Percentiles rank a stretch among this genome's conserved stretches.
These are phyloP conservation scores for Notodonta dromedarius DNA, from an alignment of 2,888 invertebrate genomes.

Conservation along the genomic window DNA sequence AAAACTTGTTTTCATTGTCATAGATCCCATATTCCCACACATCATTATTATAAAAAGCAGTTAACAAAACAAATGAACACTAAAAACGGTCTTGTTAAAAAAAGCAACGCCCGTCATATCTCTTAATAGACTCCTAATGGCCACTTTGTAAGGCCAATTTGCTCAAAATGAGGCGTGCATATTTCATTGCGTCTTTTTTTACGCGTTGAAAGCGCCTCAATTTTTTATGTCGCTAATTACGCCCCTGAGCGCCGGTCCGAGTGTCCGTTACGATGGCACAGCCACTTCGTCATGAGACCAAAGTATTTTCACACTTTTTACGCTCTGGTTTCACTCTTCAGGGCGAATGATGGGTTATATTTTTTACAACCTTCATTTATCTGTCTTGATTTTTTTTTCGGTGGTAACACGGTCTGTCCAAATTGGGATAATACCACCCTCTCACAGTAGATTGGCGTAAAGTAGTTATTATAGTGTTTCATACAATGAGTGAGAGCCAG, in stretches of 20 bases:
- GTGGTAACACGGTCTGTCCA: too few species aligned
- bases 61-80: not conserved
- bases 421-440: too few species aligned
- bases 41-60: slow-evolving; percentile 20
- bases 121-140: slow-evolving; percentile 69
- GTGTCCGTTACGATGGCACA: slow-evolving; percentile 8
- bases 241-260: slow-evolving; percentile 51
- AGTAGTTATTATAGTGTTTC: too few species aligned
- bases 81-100: slow-evolving; percentile 44
- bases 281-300: not conserved
- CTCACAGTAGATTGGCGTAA: too few species aligned
- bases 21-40: slow-evolving; percentile 1
- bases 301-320: not conserved
- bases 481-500: too few species aligned
- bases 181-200: slow-evolving; percentile 64
- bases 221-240: slow-evolving; percentile 74
- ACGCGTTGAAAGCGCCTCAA: slow-evolving; percentile 54
- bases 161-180: slow-evolving; percentile 62
- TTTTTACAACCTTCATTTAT: too few species aligned
- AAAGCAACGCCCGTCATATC: slow-evolving; percentile 51
- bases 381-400: too few species aligned
- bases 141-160: slow-evolving; percentile 58
- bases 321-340: not conserved
- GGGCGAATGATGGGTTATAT: too few species aligned
- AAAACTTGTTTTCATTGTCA: not conserved